Conservation (phyloP, 2,797 vertebrate genomes). For the Eulemur coronatus region DNA sequence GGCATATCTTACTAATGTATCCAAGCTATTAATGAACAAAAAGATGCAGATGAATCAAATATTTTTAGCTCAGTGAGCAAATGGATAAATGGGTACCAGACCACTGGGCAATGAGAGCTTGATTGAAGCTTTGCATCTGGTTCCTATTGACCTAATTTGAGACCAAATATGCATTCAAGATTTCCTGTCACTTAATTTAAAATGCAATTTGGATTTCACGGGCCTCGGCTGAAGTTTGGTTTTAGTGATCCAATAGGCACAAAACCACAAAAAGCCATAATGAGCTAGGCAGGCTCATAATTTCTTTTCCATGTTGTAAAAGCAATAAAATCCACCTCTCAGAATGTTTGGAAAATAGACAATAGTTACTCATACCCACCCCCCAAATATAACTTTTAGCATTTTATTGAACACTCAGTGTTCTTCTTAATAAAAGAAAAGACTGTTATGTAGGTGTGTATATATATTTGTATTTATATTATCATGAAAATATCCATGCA, state of each 20-base stretch:
- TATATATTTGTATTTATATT: neutral
- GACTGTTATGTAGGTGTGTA: fast-evolving
- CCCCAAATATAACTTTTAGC: neutral
- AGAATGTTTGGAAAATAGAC: neutral
- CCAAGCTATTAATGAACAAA: neutral
- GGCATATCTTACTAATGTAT: neutral
- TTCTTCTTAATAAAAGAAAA: neutral
- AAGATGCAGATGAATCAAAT: neutral
- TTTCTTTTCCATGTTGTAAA: slow-evolving; percentile 37
- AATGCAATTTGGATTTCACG: slow-evolving; percentile 79
- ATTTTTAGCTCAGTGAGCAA: slow-evolving; percentile 12
- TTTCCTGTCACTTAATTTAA: slow-evolving; percentile 81
- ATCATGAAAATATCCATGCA: neutral
- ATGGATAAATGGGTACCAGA: slow-evolving; percentile 35
- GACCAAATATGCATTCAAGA: slow-evolving; percentile 62
- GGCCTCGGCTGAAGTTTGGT: slow-evolving; percentile 67
- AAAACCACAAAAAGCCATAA: slow-evolving; percentile 66
- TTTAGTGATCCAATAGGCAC: slow-evolving; percentile 60
- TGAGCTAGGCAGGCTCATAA: slow-evolving; percentile 56
- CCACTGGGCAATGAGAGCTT: slow-evolving; percentile 61
- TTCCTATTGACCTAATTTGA: slow-evolving; percentile 79
- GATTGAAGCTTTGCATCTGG: slow-evolving; percentile 75
- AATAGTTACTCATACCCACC: neutral
- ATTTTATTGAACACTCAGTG: neutral
- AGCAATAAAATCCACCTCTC: neutral